A percentile compares a stretch with the other conserved stretches of the same genome.
phyloP scores from a whole-genome alignment of 2,797 vertebrate genomes.

The Hoplostethus atlanticus region DNA sequence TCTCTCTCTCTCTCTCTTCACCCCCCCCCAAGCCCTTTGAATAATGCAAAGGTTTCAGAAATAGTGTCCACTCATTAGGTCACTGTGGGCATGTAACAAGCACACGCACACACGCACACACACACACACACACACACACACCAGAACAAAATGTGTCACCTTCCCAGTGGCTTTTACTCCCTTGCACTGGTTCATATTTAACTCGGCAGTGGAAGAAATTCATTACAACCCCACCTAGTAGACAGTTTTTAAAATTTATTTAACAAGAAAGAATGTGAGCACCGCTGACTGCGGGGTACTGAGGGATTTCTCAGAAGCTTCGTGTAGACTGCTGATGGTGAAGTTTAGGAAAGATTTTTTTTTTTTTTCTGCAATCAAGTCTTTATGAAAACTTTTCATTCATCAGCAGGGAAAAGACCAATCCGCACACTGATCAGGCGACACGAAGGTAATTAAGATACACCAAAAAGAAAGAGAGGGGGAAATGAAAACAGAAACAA shows the following conservation, averaged over 20 bases:
- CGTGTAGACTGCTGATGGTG: not conserved
- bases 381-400: not conserved
- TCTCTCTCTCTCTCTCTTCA: not conserved
- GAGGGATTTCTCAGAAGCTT: conserved; percentile 1
- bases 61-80: conserved; percentile 27
- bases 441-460: not conserved
- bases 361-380: too few relatives aligned
- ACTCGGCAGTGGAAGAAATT: not conserved
- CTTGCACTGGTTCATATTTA: conserved; percentile 25
- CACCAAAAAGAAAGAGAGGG: not conserved
- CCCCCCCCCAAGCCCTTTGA: conserved; percentile 13
- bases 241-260: conserved; percentile 3
- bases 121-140: conserved; percentile 3
- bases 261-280: not conserved
- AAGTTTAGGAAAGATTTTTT: too few relatives aligned
- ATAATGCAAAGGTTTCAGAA: conserved; percentile 44
- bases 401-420: not conserved
- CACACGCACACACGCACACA: not conserved
- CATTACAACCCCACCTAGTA: conserved; percentile 4
- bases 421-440: not conserved
- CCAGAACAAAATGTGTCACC: conserved; percentile 17
- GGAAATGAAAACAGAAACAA: not conserved
- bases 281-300: not conserved
- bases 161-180: conserved; percentile 11
- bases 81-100: not conserved